Conservation (phyloP, 2,113 vertebrate genomes). For the Bostrychus sinensis region DNA sequence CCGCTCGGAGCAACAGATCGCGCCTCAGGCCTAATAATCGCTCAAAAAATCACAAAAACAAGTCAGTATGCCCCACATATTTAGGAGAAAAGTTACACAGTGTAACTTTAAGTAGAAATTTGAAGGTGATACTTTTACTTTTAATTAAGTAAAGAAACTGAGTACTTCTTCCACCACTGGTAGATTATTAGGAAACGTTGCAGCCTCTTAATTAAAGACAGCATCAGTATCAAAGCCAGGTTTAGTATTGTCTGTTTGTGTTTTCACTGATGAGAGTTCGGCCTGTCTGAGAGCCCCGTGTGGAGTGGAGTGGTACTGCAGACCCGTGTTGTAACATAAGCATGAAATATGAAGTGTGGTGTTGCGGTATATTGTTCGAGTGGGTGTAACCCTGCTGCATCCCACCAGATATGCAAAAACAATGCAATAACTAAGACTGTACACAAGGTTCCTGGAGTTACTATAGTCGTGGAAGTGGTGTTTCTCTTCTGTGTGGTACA, state of each 20-base stretch:
- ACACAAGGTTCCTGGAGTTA: slow-evolving; percentile 69
- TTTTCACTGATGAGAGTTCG: slow-evolving; percentile 33
- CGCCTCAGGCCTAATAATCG: too few relatives aligned
- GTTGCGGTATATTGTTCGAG: slow-evolving; percentile 52
- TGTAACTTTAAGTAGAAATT: too few relatives aligned
- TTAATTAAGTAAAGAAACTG: too few relatives aligned
- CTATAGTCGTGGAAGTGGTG: slow-evolving; percentile 81
- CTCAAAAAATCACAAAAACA: too few relatives aligned
- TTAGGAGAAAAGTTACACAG: too few relatives aligned
- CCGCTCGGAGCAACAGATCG: too few relatives aligned
- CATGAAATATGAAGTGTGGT: slow-evolving; percentile 45
- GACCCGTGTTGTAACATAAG: slow-evolving; percentile 28
- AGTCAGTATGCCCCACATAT: too few relatives aligned
- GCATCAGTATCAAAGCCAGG: slow-evolving; percentile 5
- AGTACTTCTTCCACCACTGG: too few relatives aligned
- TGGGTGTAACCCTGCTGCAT: slow-evolving; percentile 78
- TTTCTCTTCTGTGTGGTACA: slow-evolving; percentile 86
- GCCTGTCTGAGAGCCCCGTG: slow-evolving; percentile 39
- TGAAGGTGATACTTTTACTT: too few relatives aligned
- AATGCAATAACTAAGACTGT: slow-evolving; percentile 96
- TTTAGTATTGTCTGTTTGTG: slow-evolving; percentile 31
- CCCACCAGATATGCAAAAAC: slow-evolving; percentile 99
- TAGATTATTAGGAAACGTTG: too few relatives aligned
- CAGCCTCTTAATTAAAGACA: neutral
- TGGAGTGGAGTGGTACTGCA: slow-evolving; percentile 44